These are phyloP conservation scores for Drosophila anomelani DNA, from an alignment of 2,888 invertebrate species.

Conservation along the genomic window DNA sequence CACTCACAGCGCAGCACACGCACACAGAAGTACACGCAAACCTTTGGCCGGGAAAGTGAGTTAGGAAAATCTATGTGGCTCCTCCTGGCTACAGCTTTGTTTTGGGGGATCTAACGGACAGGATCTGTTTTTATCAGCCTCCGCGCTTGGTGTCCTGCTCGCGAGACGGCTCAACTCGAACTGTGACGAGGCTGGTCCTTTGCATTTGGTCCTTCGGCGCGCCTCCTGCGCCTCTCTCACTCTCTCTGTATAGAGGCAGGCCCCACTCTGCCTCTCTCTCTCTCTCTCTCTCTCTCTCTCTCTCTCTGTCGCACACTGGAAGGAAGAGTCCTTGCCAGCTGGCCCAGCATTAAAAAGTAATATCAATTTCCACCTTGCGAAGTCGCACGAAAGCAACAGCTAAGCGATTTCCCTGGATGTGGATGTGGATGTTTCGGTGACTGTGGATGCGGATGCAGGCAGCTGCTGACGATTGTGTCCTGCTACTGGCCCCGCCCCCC, in stretches of 20 bases:
- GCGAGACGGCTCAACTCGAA: conserved; percentile 79
- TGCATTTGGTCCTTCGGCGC: conserved; percentile 31
- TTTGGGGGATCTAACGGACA: conserved; percentile 5
- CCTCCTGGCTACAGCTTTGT: conserved; percentile 20
- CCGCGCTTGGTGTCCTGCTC: conserved; percentile 74
- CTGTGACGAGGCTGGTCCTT: conserved; percentile 62
- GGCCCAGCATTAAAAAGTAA: conserved; percentile 81
- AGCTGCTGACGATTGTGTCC: conserved; percentile 13
- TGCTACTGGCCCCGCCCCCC: conserved; percentile 62
- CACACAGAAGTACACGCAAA: conserved; percentile 37
- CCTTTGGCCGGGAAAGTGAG: conserved; percentile 62
- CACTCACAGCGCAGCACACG: conserved; percentile 36
- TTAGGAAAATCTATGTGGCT: conserved; percentile 14
- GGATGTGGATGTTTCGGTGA: conserved; percentile 52
- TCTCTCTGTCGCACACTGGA: conserved; percentile 56
- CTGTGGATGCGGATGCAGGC: conserved; percentile 61
- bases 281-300: conserved; percentile 41
- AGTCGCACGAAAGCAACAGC: conserved; percentile 75
- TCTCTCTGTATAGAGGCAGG: conserved; percentile 8
- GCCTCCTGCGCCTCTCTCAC: conserved; percentile 28
- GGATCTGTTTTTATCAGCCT: conserved; percentile 54
- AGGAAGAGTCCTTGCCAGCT: conserved; percentile 61
- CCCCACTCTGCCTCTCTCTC: conserved; percentile 28
- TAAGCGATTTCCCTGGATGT: conserved; percentile 80
- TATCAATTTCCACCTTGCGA: conserved; percentile 80